A percentile compares a stretch with the other conserved stretches of the same genome.
Evolutionary conservation across 2,888 invertebrate genomes (phyloP).

Genomic region (Caenorhabditis parvicauda): DNA sequence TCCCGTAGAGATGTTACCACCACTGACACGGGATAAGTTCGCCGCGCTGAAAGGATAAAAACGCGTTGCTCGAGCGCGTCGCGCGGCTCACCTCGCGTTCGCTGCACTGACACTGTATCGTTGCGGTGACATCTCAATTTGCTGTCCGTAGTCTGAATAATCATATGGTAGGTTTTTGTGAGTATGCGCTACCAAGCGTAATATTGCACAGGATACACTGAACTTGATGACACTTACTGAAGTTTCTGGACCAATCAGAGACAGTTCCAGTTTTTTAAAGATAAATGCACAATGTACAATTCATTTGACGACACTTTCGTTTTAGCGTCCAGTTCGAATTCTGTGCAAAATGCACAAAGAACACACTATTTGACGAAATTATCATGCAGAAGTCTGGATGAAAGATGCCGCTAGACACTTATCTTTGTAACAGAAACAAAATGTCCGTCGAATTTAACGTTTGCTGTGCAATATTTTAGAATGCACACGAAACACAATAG

Average conservation of each 20-base stretch:
- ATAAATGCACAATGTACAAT: too few relatives aligned
- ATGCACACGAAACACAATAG: background rate
- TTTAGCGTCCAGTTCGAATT: too few relatives aligned
- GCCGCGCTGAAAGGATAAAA: slow-evolving; percentile 8
- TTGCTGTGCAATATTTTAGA: too few relatives aligned
- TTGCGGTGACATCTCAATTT: slow-evolving; percentile 29
- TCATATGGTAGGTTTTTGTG: background rate
- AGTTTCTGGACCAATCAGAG: background rate
- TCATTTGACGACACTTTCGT: too few relatives aligned
- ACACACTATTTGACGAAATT: too few relatives aligned
- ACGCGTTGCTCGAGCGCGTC: background rate
- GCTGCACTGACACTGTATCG: slow-evolving; percentile 23
- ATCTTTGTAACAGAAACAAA: too few relatives aligned
- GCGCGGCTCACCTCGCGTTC: slow-evolving; percentile 1
- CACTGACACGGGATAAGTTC: slow-evolving; percentile 26
- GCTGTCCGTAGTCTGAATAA: slow-evolving; percentile 39
- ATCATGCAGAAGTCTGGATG: too few relatives aligned
- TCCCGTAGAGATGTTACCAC: slow-evolving; percentile 9
- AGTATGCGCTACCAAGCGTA: background rate
- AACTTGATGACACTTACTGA: background rate
- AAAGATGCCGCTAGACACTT: too few relatives aligned
- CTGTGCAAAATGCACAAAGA: too few relatives aligned
- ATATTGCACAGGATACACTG: background rate
- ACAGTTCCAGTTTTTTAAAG: too few relatives aligned
- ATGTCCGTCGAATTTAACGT: too few relatives aligned